Conservation (phyloP, 2,113 vertebrate species). For the Eubucco bourcierii region DNA sequence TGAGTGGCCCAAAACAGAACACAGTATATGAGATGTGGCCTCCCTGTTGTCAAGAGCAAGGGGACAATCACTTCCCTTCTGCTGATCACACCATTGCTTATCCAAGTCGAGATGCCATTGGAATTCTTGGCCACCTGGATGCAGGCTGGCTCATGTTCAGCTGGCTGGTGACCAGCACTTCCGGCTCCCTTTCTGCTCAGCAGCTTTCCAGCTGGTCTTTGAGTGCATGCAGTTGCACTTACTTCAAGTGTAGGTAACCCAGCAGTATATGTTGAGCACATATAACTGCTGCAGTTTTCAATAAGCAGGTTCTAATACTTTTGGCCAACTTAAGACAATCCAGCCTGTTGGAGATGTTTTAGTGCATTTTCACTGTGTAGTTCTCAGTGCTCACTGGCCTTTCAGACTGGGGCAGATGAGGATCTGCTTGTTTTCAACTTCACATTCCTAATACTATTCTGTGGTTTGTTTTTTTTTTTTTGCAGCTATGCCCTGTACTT, state of each 20-base stretch:
- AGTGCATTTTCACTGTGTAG: not conserved
- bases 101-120: not conserved
- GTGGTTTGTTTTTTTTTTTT: constrained; percentile 11
- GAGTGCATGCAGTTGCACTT: not conserved
- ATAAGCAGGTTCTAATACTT: not conserved
- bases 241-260: not conserved
- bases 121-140: not conserved
- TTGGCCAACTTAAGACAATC: not conserved
- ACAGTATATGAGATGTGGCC: not conserved
- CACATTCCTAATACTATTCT: not conserved
- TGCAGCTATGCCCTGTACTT: constrained; percentile 16
- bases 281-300: not conserved
- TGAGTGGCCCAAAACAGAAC: not conserved
- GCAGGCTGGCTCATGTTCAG: not conserved
- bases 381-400: accelerated
- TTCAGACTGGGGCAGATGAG: not conserved
- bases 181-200: not conserved
- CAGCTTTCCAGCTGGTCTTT: not conserved
- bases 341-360: accelerated
- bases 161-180: not conserved
- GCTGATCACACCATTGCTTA: not conserved
- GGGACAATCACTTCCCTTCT: not conserved
- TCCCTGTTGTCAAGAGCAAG: not conserved
- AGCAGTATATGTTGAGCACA: not conserved
- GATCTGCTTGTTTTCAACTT: not conserved